A percentile compares a stretch with the other conserved stretches of the same genome.
Evolutionary conservation across 1,140 invertebrate species (phyloP).

Genomic region (Wiebesia pumilae): DNA sequence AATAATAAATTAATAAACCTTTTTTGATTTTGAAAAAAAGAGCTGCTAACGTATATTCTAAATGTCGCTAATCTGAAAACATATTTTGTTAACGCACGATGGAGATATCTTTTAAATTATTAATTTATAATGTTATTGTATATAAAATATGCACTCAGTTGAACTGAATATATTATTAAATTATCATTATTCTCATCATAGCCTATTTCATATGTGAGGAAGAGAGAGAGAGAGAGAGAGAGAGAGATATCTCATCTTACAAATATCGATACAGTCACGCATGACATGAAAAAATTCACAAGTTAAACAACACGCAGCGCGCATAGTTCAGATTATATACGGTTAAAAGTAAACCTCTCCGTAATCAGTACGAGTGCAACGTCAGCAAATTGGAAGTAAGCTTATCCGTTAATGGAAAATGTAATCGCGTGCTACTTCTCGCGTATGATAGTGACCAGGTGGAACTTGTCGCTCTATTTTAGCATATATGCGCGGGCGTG

Average conservation of each 20-base stretch:
- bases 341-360: slow-evolving; percentile 18
- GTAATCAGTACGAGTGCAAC: slow-evolving; percentile 45
- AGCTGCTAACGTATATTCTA: no score
- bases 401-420: slow-evolving; percentile 50
- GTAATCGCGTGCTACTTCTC: slow-evolving; percentile 2
- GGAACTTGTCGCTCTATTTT: neutral
- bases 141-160: neutral
- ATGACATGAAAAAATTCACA: neutral
- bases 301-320: neutral
- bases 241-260: neutral
- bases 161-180: no score
- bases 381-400: slow-evolving; percentile 37
- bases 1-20: no score
- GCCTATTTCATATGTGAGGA: neutral
- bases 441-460: slow-evolving; percentile 3
- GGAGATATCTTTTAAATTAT: neutral
- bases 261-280: neutral
- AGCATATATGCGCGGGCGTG: no score
- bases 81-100: neutral
- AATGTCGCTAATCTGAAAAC: no score
- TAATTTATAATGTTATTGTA: neutral
- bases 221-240: neutral
- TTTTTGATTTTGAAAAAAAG: no score
- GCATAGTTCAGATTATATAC: neutral
- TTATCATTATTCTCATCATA: slow-evolving; percentile 9